These are phyloP conservation scores for Cheilinus undulatus DNA, from an alignment of 2,113 vertebrate species.

Conservation along the genomic window DNA sequence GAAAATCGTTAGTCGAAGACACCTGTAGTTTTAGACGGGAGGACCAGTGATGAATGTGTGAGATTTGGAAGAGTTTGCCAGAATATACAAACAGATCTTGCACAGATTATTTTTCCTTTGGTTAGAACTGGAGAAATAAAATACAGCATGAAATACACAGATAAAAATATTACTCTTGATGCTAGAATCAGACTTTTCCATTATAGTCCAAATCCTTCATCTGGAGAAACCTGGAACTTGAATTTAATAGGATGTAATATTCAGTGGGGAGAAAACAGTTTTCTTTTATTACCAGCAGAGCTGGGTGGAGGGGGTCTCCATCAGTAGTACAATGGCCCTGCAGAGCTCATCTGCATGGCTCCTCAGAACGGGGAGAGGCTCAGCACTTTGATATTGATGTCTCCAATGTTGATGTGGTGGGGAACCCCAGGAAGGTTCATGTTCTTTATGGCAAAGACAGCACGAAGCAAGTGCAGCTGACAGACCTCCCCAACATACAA, in stretches of 20 bases:
- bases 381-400: conserved; percentile 97
- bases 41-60: conserved; percentile 1
- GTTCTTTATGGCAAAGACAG: conserved; percentile 94
- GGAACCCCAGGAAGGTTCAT: conserved; percentile 96
- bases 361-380: conserved; percentile 91
- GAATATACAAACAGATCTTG: conserved; percentile 5
- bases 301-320: conserved; percentile 26
- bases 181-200: conserved; percentile 30
- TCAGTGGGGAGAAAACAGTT: conserved; percentile 23
- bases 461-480: conserved; percentile 91
- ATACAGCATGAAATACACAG: conserved; percentile 2
- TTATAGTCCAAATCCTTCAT: conserved; percentile 62
- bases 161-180: conserved; percentile 27
- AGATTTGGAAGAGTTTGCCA: conserved; percentile 2
- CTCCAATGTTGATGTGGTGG: conserved; percentile 95
- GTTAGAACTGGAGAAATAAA: not conserved
- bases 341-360: conserved; percentile 30
- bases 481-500: conserved; percentile 88
- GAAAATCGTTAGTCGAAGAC: too few species aligned
- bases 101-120: conserved; percentile 11
- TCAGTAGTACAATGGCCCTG: conserved; percentile 37
- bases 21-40: too few species aligned
- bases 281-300: too few species aligned
- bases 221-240: conserved; percentile 22
- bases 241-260: too few species aligned